Conservation (phyloP, 1,140 invertebrate genomes). For the Atopsyche davidsoni region DNA sequence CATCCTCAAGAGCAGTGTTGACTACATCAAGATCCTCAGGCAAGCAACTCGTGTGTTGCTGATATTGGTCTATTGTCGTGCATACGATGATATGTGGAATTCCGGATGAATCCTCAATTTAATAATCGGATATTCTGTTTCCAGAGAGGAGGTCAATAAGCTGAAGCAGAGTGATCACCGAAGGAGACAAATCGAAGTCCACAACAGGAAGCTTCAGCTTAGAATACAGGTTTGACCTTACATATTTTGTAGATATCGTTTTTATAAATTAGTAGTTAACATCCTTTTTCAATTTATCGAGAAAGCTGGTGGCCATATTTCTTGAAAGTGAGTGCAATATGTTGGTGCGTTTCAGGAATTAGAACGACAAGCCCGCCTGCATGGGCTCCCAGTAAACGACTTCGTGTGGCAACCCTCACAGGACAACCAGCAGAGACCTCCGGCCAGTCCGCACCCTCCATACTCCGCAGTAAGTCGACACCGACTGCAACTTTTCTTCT, state of each 20-base stretch:
- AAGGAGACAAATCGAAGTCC: conserved; percentile 72
- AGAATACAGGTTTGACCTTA: conserved; percentile 66
- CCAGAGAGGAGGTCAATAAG: conserved; percentile 68
- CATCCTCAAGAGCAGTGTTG: conserved; percentile 94
- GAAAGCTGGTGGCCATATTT: conserved; percentile 6
- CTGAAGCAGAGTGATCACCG: conserved; percentile 72
- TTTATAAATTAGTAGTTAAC: too few relatives aligned
- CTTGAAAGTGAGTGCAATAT: conserved; percentile 7
- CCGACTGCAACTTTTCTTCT: neutral
- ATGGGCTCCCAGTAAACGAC: conserved; percentile 59
- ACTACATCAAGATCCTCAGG: conserved; percentile 89
- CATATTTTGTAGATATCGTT: neutral
- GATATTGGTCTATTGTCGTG: neutral
- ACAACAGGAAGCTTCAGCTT: conserved; percentile 74
- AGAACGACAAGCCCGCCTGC: conserved; percentile 63
- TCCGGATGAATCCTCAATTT: neutral
- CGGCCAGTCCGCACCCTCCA: conserved; percentile 23
- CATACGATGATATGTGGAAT: neutral
- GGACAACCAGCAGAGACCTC: conserved; percentile 10
- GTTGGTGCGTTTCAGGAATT: conserved; percentile 52
- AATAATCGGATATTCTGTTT: conserved; percentile 10
- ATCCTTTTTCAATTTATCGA: conserved; percentile 13
- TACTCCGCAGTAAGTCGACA: conserved; percentile 23
- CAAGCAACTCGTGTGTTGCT: conserved; percentile 4
- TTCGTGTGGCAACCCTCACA: conserved; percentile 48